Conservation (phyloP, 92 coral and sea anemone species). For the Bergia puertoricense region DNA sequence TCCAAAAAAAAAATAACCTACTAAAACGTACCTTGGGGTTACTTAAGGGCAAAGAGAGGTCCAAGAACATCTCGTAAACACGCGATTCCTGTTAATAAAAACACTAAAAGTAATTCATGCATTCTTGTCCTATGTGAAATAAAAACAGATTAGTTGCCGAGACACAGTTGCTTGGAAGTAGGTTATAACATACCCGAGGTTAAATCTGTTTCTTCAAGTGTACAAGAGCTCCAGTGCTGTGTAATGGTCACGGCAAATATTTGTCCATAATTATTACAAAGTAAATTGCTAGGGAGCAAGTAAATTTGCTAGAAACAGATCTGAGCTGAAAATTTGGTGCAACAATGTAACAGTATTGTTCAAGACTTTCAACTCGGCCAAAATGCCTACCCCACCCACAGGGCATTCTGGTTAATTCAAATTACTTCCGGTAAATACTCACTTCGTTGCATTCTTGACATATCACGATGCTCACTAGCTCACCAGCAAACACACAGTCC, state of each 20-base stretch:
- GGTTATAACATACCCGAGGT: too few relatives aligned
- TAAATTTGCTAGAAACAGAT: too few relatives aligned
- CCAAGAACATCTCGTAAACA: conserved; percentile 85
- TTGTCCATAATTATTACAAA: too few relatives aligned
- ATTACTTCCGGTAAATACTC: background rate
- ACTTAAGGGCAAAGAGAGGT: conserved; percentile 81
- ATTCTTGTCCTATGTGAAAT: background rate
- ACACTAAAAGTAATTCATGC: background rate
- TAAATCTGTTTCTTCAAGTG: too few relatives aligned
- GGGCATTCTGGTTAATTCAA: background rate
- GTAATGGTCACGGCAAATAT: too few relatives aligned
- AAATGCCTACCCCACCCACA: background rate
- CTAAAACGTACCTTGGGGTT: conserved; percentile 51
- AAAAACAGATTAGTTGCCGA: background rate
- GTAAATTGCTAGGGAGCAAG: too few relatives aligned
- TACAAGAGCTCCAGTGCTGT: too few relatives aligned
- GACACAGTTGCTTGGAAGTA: background rate
- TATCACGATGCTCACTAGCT: conserved; percentile 85
- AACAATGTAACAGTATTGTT: too few relatives aligned
- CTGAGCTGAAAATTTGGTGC: too few relatives aligned
- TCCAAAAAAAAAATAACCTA: background rate
- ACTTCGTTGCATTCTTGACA: conserved; percentile 90
- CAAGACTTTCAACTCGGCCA: background rate
- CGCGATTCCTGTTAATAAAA: conserved; percentile 70
- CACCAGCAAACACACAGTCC: conserved; percentile 91